Evolutionary conservation across 30 jellyfish, hydroid and myxozoan species (phyloP).

Genomic region (Aurelia coerulea): DNA sequence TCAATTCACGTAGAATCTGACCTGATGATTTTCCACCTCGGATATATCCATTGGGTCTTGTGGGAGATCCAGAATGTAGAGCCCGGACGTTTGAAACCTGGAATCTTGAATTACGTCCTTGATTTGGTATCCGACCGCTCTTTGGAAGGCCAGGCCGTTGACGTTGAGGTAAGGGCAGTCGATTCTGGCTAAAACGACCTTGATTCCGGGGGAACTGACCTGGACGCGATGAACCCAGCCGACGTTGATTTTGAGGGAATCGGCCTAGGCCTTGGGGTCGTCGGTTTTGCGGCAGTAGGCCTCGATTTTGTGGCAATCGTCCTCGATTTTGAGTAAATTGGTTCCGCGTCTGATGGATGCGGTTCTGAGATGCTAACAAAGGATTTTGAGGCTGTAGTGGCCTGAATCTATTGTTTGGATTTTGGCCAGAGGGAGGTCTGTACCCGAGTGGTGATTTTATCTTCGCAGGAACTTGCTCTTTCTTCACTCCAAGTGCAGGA

Average conservation of each 20-base stretch:
- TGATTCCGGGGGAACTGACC: no score
- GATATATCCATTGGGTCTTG: background rate
- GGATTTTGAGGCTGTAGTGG: slow-evolving; percentile 1
- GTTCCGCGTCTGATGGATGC: background rate
- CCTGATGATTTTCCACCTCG: background rate
- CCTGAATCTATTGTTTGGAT: background rate
- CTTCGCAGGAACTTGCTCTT: background rate
- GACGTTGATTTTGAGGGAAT: no score
- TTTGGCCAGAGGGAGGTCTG: slow-evolving; percentile 4
- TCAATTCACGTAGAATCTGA: background rate
- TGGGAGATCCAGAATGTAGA: background rate
- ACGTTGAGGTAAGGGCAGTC: no score
- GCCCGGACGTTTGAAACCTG: background rate
- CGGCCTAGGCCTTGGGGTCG: no score
- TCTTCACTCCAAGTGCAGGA: background rate
- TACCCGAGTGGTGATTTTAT: background rate
- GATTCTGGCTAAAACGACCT: no score
- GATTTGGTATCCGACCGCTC: no score
- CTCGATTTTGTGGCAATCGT: slow-evolving; percentile 9
- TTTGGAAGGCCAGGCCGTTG: no score
- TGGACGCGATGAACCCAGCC: no score
- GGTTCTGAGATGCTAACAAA: background rate
- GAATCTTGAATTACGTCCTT: no score
- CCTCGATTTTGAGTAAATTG: background rate
- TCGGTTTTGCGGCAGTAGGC: background rate